Base-by-base conservation (phyloP, 2,113 vertebrate genomes). In the Oncorhynchus clarkii region DNA sequence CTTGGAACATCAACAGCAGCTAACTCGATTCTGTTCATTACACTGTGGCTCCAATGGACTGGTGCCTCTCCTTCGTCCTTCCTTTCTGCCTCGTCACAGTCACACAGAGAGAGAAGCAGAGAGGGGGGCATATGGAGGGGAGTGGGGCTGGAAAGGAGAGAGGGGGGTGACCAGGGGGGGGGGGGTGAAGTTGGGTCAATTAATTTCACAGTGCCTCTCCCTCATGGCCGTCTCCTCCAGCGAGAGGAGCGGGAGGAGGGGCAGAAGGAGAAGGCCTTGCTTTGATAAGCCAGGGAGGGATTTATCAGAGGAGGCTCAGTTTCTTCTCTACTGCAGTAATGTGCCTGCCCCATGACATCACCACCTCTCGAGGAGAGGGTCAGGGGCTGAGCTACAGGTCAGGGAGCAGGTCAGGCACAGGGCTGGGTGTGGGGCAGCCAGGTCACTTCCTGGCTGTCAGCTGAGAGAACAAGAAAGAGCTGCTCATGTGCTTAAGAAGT, bases 201-300 rank as follows among this genome's bases (percentile, higher is more conserved):
- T 80, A 78, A 86, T 85, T 86, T 82, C 84, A 75, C 78, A 78
- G 78, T 4, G 18, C n/a, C 20, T 69, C 67, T 48, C 62, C 73
- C 64, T 78, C 71, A 64, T 67, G 82, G 67, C 82, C 39, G 71
- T 13, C 70, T 34, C 49, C 8, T 14, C 59, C 31, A 71, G 45
- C n/a, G 24, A 27, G 65, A 68, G 76, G 16, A 39, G 9, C 22
- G 5, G 24, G 26, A 4, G 51, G 12, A 5, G 54, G 39, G 9
- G 39, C 24, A 68, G 73, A 14, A 9, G 24, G 54, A 20, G 18
- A 18, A 57, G 54, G 54, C 54, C 54, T 57, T 14, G 3, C 9
- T 62, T 62, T 22, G n/a, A 54, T 54, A 54, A 54, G 16, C 51
- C 16, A 54, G 48, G 8, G 39, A 59, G 49, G 22, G 62, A 78